These are phyloP conservation scores for Litoditis marina DNA, from an alignment of 2,888 invertebrate species.

Conservation along the genomic window DNA sequence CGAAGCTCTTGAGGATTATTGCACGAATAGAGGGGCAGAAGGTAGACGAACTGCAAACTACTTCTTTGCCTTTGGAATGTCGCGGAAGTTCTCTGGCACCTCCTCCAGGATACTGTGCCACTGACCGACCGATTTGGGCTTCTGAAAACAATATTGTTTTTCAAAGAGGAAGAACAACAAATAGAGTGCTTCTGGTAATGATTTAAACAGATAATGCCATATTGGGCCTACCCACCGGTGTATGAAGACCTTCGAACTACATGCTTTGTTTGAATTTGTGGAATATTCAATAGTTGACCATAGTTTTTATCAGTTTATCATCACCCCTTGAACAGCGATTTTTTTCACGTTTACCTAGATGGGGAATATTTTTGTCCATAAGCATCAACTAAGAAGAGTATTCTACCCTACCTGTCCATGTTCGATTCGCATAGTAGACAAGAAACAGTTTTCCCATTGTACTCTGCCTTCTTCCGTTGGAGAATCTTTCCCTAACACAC, in stretches of 20 bases:
- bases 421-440: constrained; percentile 12
- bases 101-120: constrained; percentile 61
- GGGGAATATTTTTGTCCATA: too few species aligned
- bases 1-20: too few species aligned
- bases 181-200: too few species aligned
- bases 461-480: constrained; percentile 54
- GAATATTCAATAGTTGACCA: not conserved
- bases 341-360: too few species aligned
- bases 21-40: too few species aligned
- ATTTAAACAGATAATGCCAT: too few species aligned
- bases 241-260: not conserved
- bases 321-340: too few species aligned
- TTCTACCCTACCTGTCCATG: constrained; percentile 11
- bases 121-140: constrained; percentile 50
- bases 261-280: not conserved
- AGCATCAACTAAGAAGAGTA: too few species aligned
- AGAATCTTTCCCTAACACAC: constrained; percentile 62
- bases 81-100: constrained; percentile 58
- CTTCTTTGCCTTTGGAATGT: constrained; percentile 59
- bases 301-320: too few species aligned
- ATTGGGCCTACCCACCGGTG: too few species aligned
- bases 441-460: constrained; percentile 59
- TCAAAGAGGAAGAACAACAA: too few species aligned
- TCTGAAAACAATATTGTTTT: constrained; percentile 21
- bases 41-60: too few species aligned